Conservation (phyloP, 2,113 vertebrate species). For the Amphiprion ocellaris region DNA sequence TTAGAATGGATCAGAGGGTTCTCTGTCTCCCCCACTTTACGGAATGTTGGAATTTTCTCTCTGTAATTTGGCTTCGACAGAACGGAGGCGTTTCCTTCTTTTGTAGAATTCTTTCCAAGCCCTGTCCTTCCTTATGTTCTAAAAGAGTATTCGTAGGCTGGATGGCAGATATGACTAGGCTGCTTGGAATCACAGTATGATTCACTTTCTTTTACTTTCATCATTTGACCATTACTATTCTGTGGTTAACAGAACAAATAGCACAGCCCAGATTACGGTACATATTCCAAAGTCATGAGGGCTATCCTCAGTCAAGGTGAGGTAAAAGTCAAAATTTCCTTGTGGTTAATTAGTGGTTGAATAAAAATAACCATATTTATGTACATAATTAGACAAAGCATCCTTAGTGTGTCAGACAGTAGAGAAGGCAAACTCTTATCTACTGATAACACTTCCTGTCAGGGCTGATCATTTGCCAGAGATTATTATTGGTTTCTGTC, state of each 20-base stretch:
- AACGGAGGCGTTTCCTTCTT: conserved; percentile 15
- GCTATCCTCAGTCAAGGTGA: too few relatives aligned
- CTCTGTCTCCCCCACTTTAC: not conserved
- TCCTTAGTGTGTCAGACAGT: too few relatives aligned
- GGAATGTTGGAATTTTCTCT: conserved; percentile 4
- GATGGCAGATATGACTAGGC: conserved; percentile 1
- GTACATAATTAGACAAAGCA: too few relatives aligned
- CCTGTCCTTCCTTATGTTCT: conserved; percentile 16
- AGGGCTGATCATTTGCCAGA: too few relatives aligned
- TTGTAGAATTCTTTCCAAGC: conserved; percentile 25
- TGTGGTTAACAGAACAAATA: not conserved
- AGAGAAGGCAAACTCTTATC: too few relatives aligned
- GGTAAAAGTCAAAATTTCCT: too few relatives aligned
- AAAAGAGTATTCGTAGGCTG: conserved; percentile 9
- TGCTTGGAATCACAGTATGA: conserved; percentile 3
- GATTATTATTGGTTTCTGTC: too few relatives aligned
- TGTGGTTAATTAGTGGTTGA: too few relatives aligned
- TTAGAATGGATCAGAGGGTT: conserved; percentile 3
- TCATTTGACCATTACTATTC: not conserved
- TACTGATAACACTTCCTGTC: too few relatives aligned
- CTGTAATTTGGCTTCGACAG: conserved; percentile 26
- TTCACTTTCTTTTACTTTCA: not conserved
- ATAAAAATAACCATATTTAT: too few relatives aligned
- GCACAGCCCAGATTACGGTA: not conserved
- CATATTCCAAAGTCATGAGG: not conserved